A percentile compares a stretch with the other conserved stretches of the same genome.
These are phyloP conservation scores for Brachionus angularis DNA, from an alignment of 1,140 invertebrate genomes.

Conservation along the genomic window DNA sequence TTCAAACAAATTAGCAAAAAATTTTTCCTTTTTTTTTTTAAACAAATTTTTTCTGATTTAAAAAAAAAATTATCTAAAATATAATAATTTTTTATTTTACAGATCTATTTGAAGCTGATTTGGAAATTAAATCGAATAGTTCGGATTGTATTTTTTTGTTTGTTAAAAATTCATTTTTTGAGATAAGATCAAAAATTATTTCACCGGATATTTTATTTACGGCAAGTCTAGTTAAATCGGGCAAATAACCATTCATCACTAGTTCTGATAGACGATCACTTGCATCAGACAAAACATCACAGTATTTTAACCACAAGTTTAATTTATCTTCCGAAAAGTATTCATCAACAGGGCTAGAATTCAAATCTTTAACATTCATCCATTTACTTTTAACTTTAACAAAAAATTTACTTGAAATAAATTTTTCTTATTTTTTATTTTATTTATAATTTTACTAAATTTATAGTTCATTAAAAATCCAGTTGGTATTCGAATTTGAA, in stretches of 20 bases:
- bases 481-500: background rate
- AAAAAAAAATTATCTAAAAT: background rate
- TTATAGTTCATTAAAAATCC: constrained; percentile 25
- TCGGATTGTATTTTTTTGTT: constrained; percentile 1
- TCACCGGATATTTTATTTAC: background rate
- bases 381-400: constrained; percentile 30
- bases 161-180: background rate
- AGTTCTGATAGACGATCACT: constrained; percentile 12
- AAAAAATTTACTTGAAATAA: background rate
- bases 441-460: constrained; percentile 6
- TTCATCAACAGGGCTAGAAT: background rate
- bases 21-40: background rate
- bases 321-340: constrained; percentile 20
- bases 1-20: too few species aligned
- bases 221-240: background rate
- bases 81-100: background rate
- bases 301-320: constrained; percentile 28
- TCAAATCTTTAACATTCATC: background rate
- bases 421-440: background rate
- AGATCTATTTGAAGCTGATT: background rate
- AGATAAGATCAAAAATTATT: background rate
- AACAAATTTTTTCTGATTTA: background rate
- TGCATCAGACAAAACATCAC: background rate
- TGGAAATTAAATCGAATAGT: background rate
- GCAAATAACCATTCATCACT: constrained; percentile 18